Conservation (phyloP, 2,113 vertebrate genomes). For the Phalacrocorax carbo region DNA sequence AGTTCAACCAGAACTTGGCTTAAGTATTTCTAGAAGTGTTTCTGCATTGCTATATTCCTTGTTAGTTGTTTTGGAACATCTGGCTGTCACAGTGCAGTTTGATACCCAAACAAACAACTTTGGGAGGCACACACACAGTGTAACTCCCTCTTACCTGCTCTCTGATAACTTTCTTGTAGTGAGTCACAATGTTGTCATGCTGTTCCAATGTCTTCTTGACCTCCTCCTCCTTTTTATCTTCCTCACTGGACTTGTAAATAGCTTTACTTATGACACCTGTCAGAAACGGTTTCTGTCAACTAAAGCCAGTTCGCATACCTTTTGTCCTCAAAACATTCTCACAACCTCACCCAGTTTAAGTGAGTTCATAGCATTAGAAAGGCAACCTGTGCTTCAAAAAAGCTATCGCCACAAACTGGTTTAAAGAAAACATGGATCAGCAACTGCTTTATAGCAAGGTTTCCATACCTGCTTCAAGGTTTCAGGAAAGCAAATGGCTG, state of each 20-base stretch:
- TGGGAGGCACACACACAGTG: accelerated
- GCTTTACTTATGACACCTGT: slow-evolving; percentile 94
- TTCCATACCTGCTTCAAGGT: neutral
- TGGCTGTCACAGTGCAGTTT: no score
- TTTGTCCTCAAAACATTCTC: neutral
- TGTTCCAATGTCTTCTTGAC: slow-evolving; percentile 97
- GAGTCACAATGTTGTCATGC: slow-evolving; percentile 95
- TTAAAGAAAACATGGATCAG: neutral
- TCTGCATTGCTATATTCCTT: neutral
- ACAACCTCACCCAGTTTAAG: neutral
- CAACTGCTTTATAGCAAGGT: neutral
- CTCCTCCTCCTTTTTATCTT: slow-evolving; percentile 97
- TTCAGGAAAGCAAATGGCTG: neutral
- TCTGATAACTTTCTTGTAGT: slow-evolving; percentile 96
- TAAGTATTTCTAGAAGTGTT: neutral
- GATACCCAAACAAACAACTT: no score
- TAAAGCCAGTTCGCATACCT: neutral
- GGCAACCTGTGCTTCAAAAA: neutral
- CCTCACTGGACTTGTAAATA: slow-evolving; percentile 96
- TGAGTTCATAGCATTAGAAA: neutral
- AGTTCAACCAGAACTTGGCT: neutral
- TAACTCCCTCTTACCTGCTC: slow-evolving; percentile 83
- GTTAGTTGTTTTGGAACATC: neutral
- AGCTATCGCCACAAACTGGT: neutral
- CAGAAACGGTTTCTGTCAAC: slow-evolving; percentile 16